These are phyloP conservation scores for Drosophila rufa DNA, from an alignment of 1,140 invertebrate species.

Conservation along the genomic window DNA sequence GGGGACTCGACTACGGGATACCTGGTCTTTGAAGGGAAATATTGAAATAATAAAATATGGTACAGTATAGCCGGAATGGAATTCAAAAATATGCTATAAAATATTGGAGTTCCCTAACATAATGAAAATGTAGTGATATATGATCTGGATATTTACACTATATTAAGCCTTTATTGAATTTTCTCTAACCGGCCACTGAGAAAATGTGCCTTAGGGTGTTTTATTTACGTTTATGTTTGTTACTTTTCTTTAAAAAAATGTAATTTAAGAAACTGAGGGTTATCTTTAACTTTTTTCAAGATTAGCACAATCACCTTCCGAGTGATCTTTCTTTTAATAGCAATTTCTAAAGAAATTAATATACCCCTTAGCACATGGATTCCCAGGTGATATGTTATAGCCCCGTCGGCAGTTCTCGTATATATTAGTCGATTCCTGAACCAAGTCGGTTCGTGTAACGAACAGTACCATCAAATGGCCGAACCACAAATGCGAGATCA, in stretches of 20 bases:
- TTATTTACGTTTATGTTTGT: no score
- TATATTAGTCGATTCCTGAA: constrained; percentile 70
- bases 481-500: constrained; percentile 72
- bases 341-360: background rate
- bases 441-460: constrained; percentile 67
- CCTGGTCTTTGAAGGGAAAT: background rate
- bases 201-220: no score
- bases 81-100: no score
- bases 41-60: background rate
- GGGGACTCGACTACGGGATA: constrained; percentile 26
- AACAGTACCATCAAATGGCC: constrained; percentile 68
- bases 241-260: no score
- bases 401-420: constrained; percentile 37
- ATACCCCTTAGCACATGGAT: constrained; percentile 9
- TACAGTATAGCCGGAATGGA: no score
- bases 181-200: no score
- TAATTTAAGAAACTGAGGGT: no score
- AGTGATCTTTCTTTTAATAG: constrained; percentile 9
- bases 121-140: background rate
- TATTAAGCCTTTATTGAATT: no score
- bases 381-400: constrained; percentile 32
- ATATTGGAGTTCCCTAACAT: background rate
- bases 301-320: background rate
- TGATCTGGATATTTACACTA: background rate
- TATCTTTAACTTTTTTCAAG: no score